Base-by-base conservation (phyloP, 2,113 vertebrate genomes). In the Grammomys dolichurus region DNA sequence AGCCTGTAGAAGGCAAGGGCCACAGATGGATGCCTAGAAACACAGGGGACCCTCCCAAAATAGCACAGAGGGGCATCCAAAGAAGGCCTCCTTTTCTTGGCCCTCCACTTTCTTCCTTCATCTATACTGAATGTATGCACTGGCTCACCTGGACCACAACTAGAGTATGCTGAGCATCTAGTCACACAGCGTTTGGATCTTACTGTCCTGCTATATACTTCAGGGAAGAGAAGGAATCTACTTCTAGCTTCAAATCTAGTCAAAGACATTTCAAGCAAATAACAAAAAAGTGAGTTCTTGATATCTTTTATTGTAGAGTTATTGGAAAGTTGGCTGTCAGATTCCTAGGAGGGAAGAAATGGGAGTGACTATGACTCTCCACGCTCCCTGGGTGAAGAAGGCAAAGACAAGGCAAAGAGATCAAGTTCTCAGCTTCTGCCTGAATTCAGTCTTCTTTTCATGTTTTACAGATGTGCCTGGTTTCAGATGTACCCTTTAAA, bases 401-500 rank as follows among this genome's bases (percentile, higher is more conserved):
- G n/a, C 13, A 40, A 36, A 46, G 8, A n/a, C 5, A 40, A 92
- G 51, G 58, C 56, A 93, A 91, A 43, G 54, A 56, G 80, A 22
- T 5, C 24, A 77, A 36, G 70, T 94, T 86, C 24, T 89, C 72
- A 46, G 7, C 46, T 69, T 65, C 87, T 0, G 0, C 87, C 69
- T 46, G 70, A 65, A 91, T 31, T 51, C 82, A 60, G 87, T 96
- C 43, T 60, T 89, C 87, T 73, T 93, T 95, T 94, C 46, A 46
- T 69, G 65, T 94, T 90, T 96, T 70, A 91, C 60, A 96, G 69
- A 77, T 96, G 97, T 65, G 87, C 69, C 82, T 96, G 95, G 40
- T 81, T 96, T 90, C 87, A 73, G 24, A 95, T 95, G 97, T 94
- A 94, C 85, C 31, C 87, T 87, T 81, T 96, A 84, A 76, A 81